Evolutionary conservation across 2,113 vertebrate species (phyloP).

Genomic region (Semnornis frantzii): DNA sequence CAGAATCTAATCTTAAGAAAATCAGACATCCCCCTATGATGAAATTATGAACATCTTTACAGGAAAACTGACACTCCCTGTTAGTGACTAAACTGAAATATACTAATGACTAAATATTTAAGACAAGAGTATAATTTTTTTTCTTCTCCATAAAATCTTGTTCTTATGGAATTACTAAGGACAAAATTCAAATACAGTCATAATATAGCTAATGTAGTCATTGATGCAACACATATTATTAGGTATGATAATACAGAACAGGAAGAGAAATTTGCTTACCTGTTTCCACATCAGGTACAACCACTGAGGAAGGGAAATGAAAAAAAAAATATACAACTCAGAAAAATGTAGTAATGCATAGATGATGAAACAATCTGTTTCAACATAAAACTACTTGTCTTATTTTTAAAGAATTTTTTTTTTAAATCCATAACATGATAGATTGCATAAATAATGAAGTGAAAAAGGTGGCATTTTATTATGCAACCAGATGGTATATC

Average conservation of each 20-base stretch:
- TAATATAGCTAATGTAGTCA: background rate
- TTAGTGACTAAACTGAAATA: background rate
- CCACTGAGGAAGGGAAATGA: background rate
- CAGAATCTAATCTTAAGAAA: background rate
- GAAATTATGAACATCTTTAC: background rate
- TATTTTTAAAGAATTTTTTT: background rate
- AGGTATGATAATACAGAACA: background rate
- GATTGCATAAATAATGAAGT: background rate
- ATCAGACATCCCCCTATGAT: background rate
- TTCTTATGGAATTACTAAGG: background rate
- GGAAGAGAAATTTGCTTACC: background rate
- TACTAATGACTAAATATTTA: background rate
- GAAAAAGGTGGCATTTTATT: background rate
- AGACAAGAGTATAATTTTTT: background rate
- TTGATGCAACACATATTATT: background rate
- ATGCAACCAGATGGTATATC: background rate
- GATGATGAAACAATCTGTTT: background rate
- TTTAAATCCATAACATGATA: background rate
- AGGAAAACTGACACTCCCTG: background rate
- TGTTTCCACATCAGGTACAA: background rate
- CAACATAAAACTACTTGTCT: background rate
- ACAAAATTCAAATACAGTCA: background rate
- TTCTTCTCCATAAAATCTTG: background rate
- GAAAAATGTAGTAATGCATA: background rate
- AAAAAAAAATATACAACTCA: rapidly evolving